A percentile compares a stretch with the other conserved stretches of the same genome.
These are phyloP conservation scores for Tinamus guttatus DNA, from an alignment of 2,113 vertebrate genomes.

Conservation along the genomic window DNA sequence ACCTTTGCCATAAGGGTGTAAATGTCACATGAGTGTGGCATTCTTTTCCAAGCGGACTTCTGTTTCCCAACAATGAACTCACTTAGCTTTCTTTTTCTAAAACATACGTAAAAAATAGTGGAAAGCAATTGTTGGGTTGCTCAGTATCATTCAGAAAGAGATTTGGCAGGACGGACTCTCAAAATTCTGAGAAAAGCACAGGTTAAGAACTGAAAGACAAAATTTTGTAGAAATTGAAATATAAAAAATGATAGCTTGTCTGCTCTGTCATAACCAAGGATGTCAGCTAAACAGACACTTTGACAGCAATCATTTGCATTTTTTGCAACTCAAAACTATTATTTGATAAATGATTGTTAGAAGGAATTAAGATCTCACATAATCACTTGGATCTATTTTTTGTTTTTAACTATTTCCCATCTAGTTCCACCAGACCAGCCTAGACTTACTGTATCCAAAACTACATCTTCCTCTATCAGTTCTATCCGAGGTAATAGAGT, in stretches of 20 bases:
- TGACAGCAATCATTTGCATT: conserved; percentile 76
- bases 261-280: conserved; percentile 47
- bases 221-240: conserved; percentile 42
- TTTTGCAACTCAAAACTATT: conserved; percentile 63
- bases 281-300: conserved; percentile 73
- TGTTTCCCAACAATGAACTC: neutral
- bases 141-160: neutral
- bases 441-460: conserved; percentile 97
- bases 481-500: conserved; percentile 92
- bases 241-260: conserved; percentile 36
- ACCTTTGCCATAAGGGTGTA: neutral
- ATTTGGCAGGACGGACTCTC: neutral
- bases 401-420: conserved; percentile 66
- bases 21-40: neutral
- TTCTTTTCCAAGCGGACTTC: neutral
- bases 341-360: conserved; percentile 70
- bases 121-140: neutral
- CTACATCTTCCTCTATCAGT: conserved; percentile 97
- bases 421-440: conserved; percentile 97
- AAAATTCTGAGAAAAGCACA: neutral
- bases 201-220: neutral
- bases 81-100: neutral
- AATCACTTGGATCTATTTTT: conserved; percentile 62
- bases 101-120: neutral
- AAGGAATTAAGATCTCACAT: conserved; percentile 16